Conservation (phyloP, 2,113 vertebrate genomes). For the Melanotaenia duboulayi region DNA sequence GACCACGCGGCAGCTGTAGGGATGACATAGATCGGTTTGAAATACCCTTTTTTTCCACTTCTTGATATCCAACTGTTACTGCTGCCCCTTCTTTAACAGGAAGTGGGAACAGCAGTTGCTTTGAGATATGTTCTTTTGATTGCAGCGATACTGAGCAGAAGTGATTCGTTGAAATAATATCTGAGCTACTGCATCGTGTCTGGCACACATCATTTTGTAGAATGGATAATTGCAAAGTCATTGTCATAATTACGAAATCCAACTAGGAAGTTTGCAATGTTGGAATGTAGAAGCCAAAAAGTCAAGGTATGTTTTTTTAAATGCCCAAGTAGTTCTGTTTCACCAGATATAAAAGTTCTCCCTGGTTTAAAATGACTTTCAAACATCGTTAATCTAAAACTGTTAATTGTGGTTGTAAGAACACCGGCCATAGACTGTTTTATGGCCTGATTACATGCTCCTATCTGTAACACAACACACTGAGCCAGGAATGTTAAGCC, state of each 20-base stretch:
- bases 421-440: slow-evolving; percentile 33
- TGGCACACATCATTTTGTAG: slow-evolving; percentile 2
- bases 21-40: slow-evolving; percentile 70
- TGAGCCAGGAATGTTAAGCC: slow-evolving; percentile 56
- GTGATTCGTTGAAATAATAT: slow-evolving; percentile 28
- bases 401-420: slow-evolving; percentile 41
- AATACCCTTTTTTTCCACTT: slow-evolving; percentile 73
- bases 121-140: slow-evolving; percentile 36
- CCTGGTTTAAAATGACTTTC: slow-evolving; percentile 12
- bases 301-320: no score
- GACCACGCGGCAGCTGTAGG: slow-evolving; percentile 76
- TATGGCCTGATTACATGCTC: slow-evolving; percentile 59
- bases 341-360: neutral
- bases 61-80: slow-evolving; percentile 51
- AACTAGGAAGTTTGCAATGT: no score
- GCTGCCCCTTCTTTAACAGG: slow-evolving; percentile 47
- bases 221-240: slow-evolving; percentile 3
- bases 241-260: no score
- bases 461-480: slow-evolving; percentile 41
- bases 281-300: no score
- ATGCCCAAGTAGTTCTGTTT: neutral
- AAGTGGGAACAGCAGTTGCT: slow-evolving; percentile 15
- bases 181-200: slow-evolving; percentile 19
- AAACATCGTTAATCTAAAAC: slow-evolving; percentile 13
- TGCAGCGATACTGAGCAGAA: slow-evolving; percentile 37